A percentile compares a stretch with the other conserved stretches of the same genome.
phyloP scores from a whole-genome alignment of 2,888 invertebrate species.

The Theretra japonica region DNA sequence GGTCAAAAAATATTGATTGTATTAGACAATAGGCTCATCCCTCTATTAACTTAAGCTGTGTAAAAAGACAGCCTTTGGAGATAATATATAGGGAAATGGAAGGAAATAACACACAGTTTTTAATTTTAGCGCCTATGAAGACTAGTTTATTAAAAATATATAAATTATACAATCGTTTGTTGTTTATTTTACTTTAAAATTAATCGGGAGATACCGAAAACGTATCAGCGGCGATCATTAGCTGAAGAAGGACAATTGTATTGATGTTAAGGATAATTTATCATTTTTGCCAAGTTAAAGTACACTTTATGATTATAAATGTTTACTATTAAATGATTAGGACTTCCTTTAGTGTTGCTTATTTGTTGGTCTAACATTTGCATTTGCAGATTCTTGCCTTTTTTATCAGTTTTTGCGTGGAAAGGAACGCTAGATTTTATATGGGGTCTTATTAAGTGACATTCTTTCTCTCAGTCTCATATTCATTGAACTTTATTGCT shows the following conservation, averaged over 20 bases:
- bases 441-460: no score
- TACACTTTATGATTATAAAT: background rate
- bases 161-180: constrained; percentile 16
- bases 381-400: no score
- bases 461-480: no score
- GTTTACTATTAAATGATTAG: background rate
- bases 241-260: constrained; percentile 12
- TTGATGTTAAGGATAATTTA: no score
- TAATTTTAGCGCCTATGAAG: constrained; percentile 15
- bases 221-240: background rate
- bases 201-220: constrained; percentile 1
- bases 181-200: constrained; percentile 27
- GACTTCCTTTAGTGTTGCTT: background rate
- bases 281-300: background rate
- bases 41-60: no score
- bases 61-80: no score
- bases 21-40: no score
- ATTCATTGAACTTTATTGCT: no score
- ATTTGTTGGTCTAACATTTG: no score
- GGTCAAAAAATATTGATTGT: no score
- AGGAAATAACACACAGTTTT: background rate
- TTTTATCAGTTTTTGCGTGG: no score
- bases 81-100: background rate
- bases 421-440: no score
- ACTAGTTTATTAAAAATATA: constrained; percentile 29